phyloP scores from a whole-genome alignment of 1,140 invertebrate species.

The Galendromus occidentalis region DNA sequence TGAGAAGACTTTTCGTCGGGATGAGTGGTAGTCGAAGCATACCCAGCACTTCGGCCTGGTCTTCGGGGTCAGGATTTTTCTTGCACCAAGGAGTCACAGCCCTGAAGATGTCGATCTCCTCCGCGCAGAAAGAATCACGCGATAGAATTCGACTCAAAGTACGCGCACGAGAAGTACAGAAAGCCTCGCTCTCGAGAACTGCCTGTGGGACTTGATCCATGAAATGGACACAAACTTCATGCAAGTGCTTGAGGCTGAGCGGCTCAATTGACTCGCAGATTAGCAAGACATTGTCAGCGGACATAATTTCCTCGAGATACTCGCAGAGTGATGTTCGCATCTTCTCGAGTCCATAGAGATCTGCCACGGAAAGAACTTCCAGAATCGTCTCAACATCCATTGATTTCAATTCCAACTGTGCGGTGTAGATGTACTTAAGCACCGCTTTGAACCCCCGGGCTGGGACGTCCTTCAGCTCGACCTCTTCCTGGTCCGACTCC shows the following conservation, averaged over 20 bases:
- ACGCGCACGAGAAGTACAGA: constrained; percentile 52
- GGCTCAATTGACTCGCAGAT: constrained; percentile 72
- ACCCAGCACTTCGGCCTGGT: constrained; percentile 22
- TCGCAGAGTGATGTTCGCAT: constrained; percentile 76
- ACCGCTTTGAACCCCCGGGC: constrained; percentile 69
- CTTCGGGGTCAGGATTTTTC: constrained; percentile 31
- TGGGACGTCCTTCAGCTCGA: constrained; percentile 64
- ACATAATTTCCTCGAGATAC: constrained; percentile 67
- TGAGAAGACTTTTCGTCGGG: constrained; percentile 60
- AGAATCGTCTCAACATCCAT: constrained; percentile 65
- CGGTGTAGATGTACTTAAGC: constrained; percentile 85
- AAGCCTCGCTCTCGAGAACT: constrained; percentile 60
- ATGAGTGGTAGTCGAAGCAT: constrained; percentile 66
- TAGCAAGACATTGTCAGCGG: constrained; percentile 67
- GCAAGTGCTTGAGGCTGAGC: constrained; percentile 42
- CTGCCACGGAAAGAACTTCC: constrained; percentile 66
- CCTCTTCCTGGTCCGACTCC: constrained; percentile 59
- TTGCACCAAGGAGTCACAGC: constrained; percentile 67
- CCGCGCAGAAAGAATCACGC: constrained; percentile 82
- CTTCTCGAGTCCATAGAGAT: constrained; percentile 84
- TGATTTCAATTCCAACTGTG: constrained; percentile 57
- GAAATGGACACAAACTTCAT: constrained; percentile 43
- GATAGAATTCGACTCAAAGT: constrained; percentile 46
- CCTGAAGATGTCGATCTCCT: constrained; percentile 83
- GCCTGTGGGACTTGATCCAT: constrained; percentile 69